Evolutionary conservation across 1,140 invertebrate species (phyloP).

Genomic region (Pseudoatta argentina): DNA sequence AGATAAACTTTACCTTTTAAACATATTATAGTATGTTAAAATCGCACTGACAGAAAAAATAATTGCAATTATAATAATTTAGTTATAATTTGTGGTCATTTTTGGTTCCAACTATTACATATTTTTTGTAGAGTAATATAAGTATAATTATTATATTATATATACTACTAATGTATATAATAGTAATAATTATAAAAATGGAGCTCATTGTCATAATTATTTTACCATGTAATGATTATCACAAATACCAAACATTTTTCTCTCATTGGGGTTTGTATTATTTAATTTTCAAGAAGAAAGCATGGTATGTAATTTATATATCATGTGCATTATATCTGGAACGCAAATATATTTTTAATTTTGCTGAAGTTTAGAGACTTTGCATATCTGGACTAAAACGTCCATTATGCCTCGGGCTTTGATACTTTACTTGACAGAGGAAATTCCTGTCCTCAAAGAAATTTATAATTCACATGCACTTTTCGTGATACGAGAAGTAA

Average conservation of each 20-base stretch:
- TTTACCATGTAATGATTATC: too few species aligned
- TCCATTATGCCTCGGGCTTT: slow-evolving; percentile 13
- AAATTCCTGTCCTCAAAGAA: slow-evolving; percentile 9
- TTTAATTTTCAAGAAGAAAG: not conserved
- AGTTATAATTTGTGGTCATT: too few species aligned
- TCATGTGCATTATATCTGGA: not conserved
- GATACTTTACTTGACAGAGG: not conserved
- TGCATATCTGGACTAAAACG: slow-evolving; percentile 30
- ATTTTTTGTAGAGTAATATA: too few species aligned
- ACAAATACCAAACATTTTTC: too few species aligned
- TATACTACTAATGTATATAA: too few species aligned
- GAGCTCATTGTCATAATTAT: too few species aligned
- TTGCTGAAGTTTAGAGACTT: slow-evolving; percentile 10
- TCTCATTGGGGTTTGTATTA: not conserved
- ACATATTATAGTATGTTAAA: not conserved
- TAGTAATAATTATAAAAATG: too few species aligned
- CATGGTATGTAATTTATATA: not conserved
- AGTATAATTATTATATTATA: too few species aligned
- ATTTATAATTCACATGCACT: slow-evolving; percentile 36
- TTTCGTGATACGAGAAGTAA: not conserved
- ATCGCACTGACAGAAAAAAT: too few species aligned
- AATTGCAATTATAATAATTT: too few species aligned
- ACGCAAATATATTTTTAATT: not conserved
- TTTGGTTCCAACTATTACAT: too few species aligned
- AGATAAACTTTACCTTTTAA: not conserved